phyloP scores from a whole-genome alignment of 2,113 vertebrate genomes.

The Otocyon megalotis region DNA sequence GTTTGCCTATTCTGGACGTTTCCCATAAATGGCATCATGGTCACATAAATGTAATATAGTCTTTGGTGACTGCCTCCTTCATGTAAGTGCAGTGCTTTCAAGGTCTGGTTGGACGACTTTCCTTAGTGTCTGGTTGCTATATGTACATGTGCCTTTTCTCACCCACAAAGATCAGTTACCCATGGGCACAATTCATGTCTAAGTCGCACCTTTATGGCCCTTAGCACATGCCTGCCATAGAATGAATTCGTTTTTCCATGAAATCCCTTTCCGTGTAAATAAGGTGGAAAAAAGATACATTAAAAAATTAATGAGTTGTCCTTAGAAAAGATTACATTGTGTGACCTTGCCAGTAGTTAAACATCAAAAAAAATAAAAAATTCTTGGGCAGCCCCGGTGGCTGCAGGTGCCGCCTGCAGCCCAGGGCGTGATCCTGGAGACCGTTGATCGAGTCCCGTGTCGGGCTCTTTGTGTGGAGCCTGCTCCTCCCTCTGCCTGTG shows the following conservation, averaged over 20 bases:
- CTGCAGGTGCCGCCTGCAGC: no score
- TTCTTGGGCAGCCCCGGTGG: no score
- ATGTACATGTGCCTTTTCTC: background rate
- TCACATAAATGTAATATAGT: background rate
- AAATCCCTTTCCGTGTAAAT: background rate
- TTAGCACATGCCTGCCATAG: background rate
- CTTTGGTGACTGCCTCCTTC: background rate
- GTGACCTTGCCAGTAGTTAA: background rate
- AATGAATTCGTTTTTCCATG: background rate
- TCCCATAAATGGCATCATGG: background rate
- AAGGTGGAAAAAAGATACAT: background rate
- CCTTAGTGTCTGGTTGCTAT: background rate
- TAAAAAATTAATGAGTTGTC: background rate
- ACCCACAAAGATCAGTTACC: background rate
- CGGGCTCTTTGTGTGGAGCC: no score
- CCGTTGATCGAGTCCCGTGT: no score
- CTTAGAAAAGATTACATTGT: background rate
- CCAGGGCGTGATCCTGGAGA: no score
- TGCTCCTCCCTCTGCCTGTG: no score
- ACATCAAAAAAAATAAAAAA: background rate
- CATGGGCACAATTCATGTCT: background rate
- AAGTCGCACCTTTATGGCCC: background rate
- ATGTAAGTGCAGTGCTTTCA: background rate
- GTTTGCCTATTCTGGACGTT: background rate
- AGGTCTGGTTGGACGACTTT: background rate